Evolutionary conservation across 1,140 invertebrate species (phyloP).

Genomic region (Triops longicaudatus): DNA sequence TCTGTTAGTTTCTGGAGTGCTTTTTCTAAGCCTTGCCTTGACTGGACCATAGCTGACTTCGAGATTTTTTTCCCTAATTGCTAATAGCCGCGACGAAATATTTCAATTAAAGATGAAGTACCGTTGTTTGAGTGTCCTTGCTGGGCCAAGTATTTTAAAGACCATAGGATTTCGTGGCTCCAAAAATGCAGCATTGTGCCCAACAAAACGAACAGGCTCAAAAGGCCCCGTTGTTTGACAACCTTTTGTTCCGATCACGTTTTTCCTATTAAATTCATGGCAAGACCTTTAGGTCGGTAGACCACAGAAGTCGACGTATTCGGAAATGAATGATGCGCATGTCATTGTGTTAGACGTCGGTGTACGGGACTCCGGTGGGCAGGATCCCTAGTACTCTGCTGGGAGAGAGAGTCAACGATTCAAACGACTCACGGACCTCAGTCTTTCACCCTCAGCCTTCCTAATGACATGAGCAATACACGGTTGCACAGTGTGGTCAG

Average conservation of each 20-base stretch:
- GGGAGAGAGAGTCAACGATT: not conserved
- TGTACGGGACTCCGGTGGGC: not conserved
- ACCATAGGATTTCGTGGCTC: too few species aligned
- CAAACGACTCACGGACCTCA: not conserved
- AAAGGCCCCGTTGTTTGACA: too few species aligned
- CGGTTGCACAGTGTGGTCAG: not conserved
- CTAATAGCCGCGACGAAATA: too few species aligned
- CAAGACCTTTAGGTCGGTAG: not conserved
- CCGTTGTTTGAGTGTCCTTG: too few species aligned
- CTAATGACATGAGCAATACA: conserved; percentile 15
- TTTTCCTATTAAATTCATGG: not conserved
- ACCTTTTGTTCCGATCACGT: not conserved
- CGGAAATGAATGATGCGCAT: not conserved
- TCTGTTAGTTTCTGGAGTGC: too few species aligned
- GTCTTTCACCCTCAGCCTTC: not conserved
- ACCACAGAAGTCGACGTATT: not conserved
- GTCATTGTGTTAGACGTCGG: not conserved
- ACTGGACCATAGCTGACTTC: too few species aligned
- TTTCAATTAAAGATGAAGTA: too few species aligned
- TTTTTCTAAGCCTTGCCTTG: too few species aligned
- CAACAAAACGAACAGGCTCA: too few species aligned
- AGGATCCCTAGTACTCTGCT: not conserved
- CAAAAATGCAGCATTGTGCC: too few species aligned
- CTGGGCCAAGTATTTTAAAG: too few species aligned
- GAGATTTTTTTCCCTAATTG: too few species aligned